Base-by-base conservation (phyloP, 2,113 vertebrate genomes). In the Tauraco erythrolophus region DNA sequence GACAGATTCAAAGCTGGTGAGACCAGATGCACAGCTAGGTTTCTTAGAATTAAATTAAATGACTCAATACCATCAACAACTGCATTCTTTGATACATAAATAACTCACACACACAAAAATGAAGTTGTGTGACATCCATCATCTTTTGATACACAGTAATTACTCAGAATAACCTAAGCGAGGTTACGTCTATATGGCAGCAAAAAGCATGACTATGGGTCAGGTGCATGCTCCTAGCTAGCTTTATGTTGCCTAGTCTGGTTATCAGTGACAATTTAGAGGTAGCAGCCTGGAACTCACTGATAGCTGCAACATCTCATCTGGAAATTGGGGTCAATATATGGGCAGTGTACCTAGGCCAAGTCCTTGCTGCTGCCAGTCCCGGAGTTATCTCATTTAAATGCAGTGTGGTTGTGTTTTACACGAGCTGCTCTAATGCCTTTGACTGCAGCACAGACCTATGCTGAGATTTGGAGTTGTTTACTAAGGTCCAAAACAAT, bases 191-290 rank as follows among this genome's bases (percentile, higher is more conserved):
- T 54, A 2, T 24, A 5, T 45, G 39, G 74, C 2, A 11, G 43
- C 39, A 68, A 65, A 43, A 92, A 76, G 45, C 1, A 0, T 21
- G 33, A 33, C 7, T 1, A 0, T 9, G 27, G 57, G 18, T 56
- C 21, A 79, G 30, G 43, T 9, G 13, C 16, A 23, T 10, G 6
- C 24, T 62, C 30, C 23, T 56, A 33, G 31, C 46, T 75, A 33
- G 22, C 14, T 88, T 85, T n/a, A 12, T 8, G 1, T 27, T 76
- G 39, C 5, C 30, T 51, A n/a, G 27, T 62, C 46, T 45, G 5
- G 10, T 39, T 88, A 56, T 22, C 7, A 10, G 6, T 64, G 74
- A 53, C 21, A 56, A 25, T 69, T 76, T 58, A 71, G 56, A 74
- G 9, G n/a, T 13, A 39, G 41, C 24, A 68, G 25, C 17, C 41